These are phyloP conservation scores for Agrenia bidenticulata DNA, from an alignment of 2,888 invertebrate species.

Conservation along the genomic window DNA sequence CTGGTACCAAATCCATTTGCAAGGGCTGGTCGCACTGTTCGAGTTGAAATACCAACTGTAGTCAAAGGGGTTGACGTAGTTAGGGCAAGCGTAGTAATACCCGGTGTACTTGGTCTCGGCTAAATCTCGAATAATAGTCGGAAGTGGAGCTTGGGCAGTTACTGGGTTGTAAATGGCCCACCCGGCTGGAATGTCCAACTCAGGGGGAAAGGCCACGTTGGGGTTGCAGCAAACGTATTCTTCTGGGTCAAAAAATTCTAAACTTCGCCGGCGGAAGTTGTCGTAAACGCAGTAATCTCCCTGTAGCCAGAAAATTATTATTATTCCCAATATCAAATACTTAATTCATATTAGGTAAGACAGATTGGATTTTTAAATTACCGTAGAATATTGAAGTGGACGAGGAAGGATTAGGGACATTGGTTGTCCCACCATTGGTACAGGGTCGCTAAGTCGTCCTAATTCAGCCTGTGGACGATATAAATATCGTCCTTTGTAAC, in stretches of 20 bases:
- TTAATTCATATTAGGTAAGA: too few relatives aligned
- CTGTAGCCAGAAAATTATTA: background rate
- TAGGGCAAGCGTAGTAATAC: constrained; percentile 35
- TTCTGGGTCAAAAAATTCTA: constrained; percentile 32
- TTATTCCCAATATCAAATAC: too few relatives aligned
- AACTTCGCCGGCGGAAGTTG: background rate
- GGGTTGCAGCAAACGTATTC: constrained; percentile 22
- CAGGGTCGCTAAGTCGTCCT: too few relatives aligned
- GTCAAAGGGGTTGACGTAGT: constrained; percentile 25
- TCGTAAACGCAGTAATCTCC: background rate
- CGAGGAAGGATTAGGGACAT: too few relatives aligned
- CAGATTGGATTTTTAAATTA: too few relatives aligned
- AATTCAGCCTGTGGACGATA: too few relatives aligned
- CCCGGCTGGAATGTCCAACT: constrained; percentile 32
- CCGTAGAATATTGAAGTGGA: too few relatives aligned
- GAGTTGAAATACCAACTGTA: constrained; percentile 25
- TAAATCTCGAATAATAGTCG: constrained; percentile 20
- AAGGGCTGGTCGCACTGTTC: constrained; percentile 23
- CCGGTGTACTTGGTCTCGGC: constrained; percentile 25
- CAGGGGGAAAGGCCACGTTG: constrained; percentile 24
- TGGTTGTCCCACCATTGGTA: too few relatives aligned
- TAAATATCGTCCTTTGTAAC: too few relatives aligned
- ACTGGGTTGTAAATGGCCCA: constrained; percentile 34
- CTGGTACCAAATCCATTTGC: constrained; percentile 39
- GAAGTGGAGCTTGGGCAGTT: constrained; percentile 36